Evolutionary conservation across 1,140 invertebrate genomes (phyloP).

Genomic region (Drosophila miranda): DNA sequence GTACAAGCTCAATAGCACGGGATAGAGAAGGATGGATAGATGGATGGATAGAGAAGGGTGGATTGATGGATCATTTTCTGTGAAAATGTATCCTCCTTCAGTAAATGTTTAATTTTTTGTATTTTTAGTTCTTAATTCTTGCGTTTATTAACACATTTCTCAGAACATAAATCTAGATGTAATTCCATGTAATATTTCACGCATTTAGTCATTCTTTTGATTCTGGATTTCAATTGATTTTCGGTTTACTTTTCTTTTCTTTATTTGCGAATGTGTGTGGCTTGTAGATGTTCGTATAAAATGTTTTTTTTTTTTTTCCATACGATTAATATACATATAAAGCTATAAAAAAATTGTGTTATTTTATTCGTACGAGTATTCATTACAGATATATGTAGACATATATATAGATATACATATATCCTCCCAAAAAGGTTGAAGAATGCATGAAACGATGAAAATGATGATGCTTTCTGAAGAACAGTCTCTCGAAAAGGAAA

Average conservation of each 20-base stretch:
- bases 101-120: not conserved
- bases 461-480: conserved; percentile 33
- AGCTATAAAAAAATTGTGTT: conserved; percentile 69
- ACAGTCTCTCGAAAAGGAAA: conserved; percentile 38
- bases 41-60: not conserved
- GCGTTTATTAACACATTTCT: conserved; percentile 41
- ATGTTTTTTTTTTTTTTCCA: conserved; percentile 45
- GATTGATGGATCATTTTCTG: conserved; percentile 1
- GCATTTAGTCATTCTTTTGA: conserved; percentile 33
- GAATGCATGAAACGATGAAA: conserved; percentile 27
- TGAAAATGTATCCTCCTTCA: conserved; percentile 13
- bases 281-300: conserved; percentile 24
- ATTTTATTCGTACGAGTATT: conserved; percentile 44
- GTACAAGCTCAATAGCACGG: conserved; percentile 83
- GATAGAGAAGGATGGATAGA: not conserved
- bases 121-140: conserved; percentile 14
- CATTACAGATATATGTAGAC: conserved; percentile 36
- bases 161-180: conserved; percentile 30
- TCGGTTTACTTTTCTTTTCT: not conserved
- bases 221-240: conserved; percentile 40
- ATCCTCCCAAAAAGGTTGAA: conserved; percentile 35
- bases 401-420: conserved; percentile 29
- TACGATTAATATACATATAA: conserved; percentile 64
- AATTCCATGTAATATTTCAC: conserved; percentile 1
- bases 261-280: conserved; percentile 25